Evolutionary conservation across 1,140 invertebrate species (phyloP), one percentile per base, ranked within the genome.

Genomic region (Ceratina japonica): DNA sequence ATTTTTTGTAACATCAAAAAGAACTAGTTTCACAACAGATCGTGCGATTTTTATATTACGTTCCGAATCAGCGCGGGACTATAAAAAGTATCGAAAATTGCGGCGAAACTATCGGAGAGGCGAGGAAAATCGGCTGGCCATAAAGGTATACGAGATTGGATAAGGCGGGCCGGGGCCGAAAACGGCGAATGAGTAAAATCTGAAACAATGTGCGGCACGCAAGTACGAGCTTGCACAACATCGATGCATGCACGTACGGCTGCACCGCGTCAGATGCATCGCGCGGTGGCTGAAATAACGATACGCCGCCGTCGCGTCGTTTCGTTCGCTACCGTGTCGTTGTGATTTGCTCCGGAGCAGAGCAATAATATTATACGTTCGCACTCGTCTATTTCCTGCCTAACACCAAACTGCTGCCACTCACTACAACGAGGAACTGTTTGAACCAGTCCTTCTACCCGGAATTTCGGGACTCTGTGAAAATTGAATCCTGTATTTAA

Each of bases 181-280:
- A 70, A 69, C 5, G 13, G 37, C 20, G 18, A 37, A 54, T 16
- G 61, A 2, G 18, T 16, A 18, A 70, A 76, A 49, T 76, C 44
- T 22, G 44, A 52, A 70, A 76, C 75, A 76, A 76, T 72, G 68
- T 22, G 44, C 22, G 12, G 27, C 51, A 13, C 12, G 75, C 68
- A 44, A 16, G n/a, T 22, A 22, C 18, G 10, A 13, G 56, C 56
- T 63, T 31, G 52, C 20, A 58, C 52, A 27, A 44, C 37, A 44
- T 44, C 37, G 37, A 44, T 56, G n/a, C 54, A 37, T 66, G 61
- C 65, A 22, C 62, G 24, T 66, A 74, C 62, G 37, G 51, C 76
- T 65, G 71, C 70, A 79, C 65, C 73, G 76, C 76, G 70, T 74
- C 70, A 74, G 69, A 65, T 74, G 70, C 76, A 78, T 56, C 59